Evolutionary conservation across 1,140 invertebrate genomes (phyloP), one percentile per base, ranked within the genome.

Genomic region (Papilio polytes): DNA sequence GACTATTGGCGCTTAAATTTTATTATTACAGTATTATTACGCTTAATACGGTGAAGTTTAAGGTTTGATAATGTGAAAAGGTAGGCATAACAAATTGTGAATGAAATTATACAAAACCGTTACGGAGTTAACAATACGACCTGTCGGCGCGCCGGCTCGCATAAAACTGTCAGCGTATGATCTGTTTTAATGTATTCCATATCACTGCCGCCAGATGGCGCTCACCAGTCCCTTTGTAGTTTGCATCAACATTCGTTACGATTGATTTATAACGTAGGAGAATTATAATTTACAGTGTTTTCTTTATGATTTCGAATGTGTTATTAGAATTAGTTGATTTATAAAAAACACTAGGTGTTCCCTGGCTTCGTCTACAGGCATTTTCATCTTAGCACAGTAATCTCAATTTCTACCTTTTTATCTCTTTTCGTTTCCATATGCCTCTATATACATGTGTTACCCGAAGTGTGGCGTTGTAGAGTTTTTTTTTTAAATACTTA

Each of bases 201-300:
- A 56, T 56, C 9, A 74, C 72, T 73, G 70, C 70, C 72, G 72
- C 72, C 72, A 74, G 72, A 74, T 74, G 72, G 72, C 72, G 72
- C 44, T 74, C 36, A 20, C 31, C 36, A 56, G 36, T 74, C n/a
- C 36, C 44, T 44, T 36, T 18, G 44, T 44, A 9, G 26, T 20
- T 74, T 46, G 8, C 72, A 74, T 74, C 72, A 73, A 41, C 70
- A 15, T 56, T 56, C 53, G 53, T n/a, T 56, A 56, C 53, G 53
- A 56, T 56, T 56, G 53, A 56, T 56, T 56, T 56, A 56, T 56
- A 56, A 20, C 20, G n/a, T 56, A 20, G 48, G 18, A 56, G 53
- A 56, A 10, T 56, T 56, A 56, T 56, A 20, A 7, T n/a, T 56
- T 56, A 20, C n/a, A 56, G 18, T 56, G n/a, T 56, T 51, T 51